These are phyloP conservation scores for Staurois parvus DNA, from an alignment of 2,797 vertebrate species.

Conservation along the genomic window DNA sequence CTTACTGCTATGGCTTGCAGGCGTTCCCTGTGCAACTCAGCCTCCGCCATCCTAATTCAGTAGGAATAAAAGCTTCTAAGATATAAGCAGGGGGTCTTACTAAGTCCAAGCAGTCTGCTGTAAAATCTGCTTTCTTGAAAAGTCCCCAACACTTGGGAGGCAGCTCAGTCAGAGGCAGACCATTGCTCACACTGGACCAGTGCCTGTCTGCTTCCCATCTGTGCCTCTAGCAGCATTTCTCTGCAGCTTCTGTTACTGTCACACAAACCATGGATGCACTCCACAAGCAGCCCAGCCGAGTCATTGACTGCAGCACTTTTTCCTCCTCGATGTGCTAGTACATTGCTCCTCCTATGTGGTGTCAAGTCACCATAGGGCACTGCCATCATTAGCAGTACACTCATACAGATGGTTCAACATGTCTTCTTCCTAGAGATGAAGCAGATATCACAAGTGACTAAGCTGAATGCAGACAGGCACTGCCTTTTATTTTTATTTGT, in stretches of 20 bases:
- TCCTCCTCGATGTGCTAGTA: conserved; percentile 71
- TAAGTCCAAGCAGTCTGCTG: conserved; percentile 66
- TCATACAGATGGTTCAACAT: conserved; percentile 58
- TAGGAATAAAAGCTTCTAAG: conserved; percentile 61
- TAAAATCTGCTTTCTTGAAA: conserved; percentile 42
- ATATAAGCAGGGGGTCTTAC: conserved; percentile 65
- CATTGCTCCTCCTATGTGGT: conserved; percentile 79
- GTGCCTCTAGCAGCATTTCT: conserved; percentile 76
- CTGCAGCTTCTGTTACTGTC: conserved; percentile 74
- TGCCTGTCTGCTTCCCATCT: conserved; percentile 80
- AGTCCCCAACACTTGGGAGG: conserved; percentile 70
- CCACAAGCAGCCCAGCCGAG: conserved; percentile 78
- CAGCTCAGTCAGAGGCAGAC: conserved; percentile 70
- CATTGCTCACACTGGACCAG: conserved; percentile 82
- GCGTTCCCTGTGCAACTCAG: conserved; percentile 96
- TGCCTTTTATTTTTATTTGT: neutral
- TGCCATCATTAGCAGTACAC: conserved; percentile 58
- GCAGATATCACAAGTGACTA: conserved; percentile 33
- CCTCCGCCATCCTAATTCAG: conserved; percentile 94
- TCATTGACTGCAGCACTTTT: conserved; percentile 70
- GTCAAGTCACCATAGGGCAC: conserved; percentile 68
- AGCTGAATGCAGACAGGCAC: conserved; percentile 10
- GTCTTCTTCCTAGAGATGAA: conserved; percentile 51
- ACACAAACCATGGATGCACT: conserved; percentile 84
- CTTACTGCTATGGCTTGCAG: conserved; percentile 98